Evolutionary conservation across 2,888 invertebrate species (phyloP).

Genomic region (Cheilosia variabilis): DNA sequence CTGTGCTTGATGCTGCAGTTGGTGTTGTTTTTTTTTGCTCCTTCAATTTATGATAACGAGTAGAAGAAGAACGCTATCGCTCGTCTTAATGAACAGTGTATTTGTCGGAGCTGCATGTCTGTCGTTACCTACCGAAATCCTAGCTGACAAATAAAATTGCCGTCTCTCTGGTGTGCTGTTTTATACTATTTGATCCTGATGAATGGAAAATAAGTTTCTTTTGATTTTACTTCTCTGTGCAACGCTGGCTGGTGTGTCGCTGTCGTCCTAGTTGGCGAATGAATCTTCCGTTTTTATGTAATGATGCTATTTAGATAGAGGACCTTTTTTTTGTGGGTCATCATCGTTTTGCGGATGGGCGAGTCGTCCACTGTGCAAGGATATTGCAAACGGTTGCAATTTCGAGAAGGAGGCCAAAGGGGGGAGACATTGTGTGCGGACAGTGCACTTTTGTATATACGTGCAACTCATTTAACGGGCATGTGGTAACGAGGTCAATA

Average conservation of each 20-base stretch:
- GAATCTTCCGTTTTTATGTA: conserved; percentile 67
- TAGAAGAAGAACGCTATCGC: conserved; percentile 47
- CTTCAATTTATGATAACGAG: conserved; percentile 73
- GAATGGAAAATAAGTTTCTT: conserved; percentile 65
- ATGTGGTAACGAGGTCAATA: conserved; percentile 69
- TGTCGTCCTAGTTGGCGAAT: conserved; percentile 45
- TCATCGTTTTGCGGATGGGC: conserved; percentile 20
- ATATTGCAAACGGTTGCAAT: conserved; percentile 59
- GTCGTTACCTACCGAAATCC: conserved; percentile 50
- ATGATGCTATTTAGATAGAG: conserved; percentile 72
- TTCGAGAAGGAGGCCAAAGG: conserved; percentile 53
- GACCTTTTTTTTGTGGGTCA: conserved; percentile 73
- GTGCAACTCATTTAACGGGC: conserved; percentile 65
- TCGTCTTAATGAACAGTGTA: conserved; percentile 62
- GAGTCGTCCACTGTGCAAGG: conserved; percentile 40
- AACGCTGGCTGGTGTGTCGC: conserved; percentile 11
- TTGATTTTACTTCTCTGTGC: conserved; percentile 20
- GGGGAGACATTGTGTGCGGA: conserved; percentile 31
- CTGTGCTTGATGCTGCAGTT: conserved; percentile 29
- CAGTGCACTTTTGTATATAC: conserved; percentile 49
- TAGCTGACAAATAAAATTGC: conserved; percentile 61
- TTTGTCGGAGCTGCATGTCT: conserved; percentile 43
- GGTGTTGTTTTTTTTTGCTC: conserved; percentile 7
- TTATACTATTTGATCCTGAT: conserved; percentile 67
- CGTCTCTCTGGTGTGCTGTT: conserved; percentile 37